Percentiles rank a stretch among this genome's conserved stretches.
Conservation (phyloP, 2,113 vertebrate species). For the Carollia perspicillata region DNA sequence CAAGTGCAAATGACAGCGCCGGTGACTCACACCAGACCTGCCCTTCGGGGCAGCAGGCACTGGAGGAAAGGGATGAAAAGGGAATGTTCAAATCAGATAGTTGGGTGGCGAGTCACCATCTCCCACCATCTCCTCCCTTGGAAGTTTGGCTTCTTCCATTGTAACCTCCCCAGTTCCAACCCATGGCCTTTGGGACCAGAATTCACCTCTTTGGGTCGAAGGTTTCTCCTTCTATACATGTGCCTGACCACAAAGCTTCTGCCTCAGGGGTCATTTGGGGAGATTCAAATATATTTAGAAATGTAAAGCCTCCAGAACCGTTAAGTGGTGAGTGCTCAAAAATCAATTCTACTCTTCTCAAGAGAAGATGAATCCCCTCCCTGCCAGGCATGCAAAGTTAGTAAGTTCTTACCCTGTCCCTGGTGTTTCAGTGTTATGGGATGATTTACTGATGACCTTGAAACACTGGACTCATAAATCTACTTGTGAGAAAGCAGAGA, state of each 20-base stretch:
- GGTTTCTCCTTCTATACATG: neutral
- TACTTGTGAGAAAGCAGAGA: neutral
- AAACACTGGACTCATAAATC: neutral
- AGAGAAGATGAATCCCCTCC: neutral
- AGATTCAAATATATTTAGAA: neutral
- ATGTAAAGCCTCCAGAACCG: neutral
- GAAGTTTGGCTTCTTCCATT: neutral
- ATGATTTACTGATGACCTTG: neutral
- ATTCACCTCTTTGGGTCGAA: neutral
- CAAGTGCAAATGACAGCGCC: fast-evolving
- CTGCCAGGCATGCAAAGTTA: fast-evolving
- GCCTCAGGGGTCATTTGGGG: neutral
- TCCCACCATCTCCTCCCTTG: too few species aligned
- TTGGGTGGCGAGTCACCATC: neutral
- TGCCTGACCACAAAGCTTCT: neutral
- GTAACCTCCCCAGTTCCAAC: neutral
- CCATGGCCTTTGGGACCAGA: neutral
- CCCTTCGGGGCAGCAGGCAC: neutral
- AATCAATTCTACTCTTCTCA: neutral
- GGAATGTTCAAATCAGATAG: neutral
- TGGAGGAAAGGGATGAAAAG: neutral
- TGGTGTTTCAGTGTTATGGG: neutral
- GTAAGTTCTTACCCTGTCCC: too few species aligned
- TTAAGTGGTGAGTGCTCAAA: neutral
- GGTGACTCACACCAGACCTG: neutral